These are phyloP conservation scores for Rhyacichthys aspro DNA, from an alignment of 2,797 vertebrate species.

Conservation along the genomic window DNA sequence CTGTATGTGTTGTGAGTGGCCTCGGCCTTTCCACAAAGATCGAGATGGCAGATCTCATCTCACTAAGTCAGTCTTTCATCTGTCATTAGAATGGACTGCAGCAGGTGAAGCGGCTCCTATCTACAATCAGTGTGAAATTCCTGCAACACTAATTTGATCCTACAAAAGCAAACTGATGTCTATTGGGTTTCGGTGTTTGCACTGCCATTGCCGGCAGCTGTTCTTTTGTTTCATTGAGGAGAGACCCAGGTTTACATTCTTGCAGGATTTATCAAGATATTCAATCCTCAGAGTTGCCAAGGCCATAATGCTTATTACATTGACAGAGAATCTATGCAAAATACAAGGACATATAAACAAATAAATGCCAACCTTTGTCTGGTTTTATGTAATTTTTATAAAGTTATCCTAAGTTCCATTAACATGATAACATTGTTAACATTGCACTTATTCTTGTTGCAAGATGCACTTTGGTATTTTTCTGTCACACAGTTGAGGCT, in stretches of 20 bases:
- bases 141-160: conserved; percentile 83
- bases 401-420: too few relatives aligned
- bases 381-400: background rate
- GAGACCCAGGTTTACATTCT: conserved; percentile 77
- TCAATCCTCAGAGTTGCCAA: conserved; percentile 69
- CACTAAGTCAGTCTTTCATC: conserved; percentile 71
- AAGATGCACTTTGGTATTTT: conserved; percentile 31
- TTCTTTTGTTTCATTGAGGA: conserved; percentile 58
- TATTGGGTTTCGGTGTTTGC: conserved; percentile 48
- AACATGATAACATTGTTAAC: too few relatives aligned
- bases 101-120: conserved; percentile 74
- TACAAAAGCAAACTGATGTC: conserved; percentile 81
- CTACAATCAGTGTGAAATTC: conserved; percentile 80
- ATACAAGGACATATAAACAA: conserved; percentile 20
- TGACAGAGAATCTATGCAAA: conserved; percentile 24
- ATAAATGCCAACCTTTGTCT: conserved; percentile 3
- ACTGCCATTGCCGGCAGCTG: conserved; percentile 77
- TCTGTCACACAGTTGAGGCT: conserved; percentile 48
- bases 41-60: conserved; percentile 70
- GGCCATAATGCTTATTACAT: conserved; percentile 74
- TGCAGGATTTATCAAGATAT: conserved; percentile 77
- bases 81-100: conserved; percentile 77
- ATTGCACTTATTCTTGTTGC: conserved; percentile 3
- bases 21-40: conserved; percentile 59
- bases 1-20: conserved; percentile 61